phyloP scores from a whole-genome alignment of 1,140 invertebrate species.

The Lordiphosa stackelbergi region DNA sequence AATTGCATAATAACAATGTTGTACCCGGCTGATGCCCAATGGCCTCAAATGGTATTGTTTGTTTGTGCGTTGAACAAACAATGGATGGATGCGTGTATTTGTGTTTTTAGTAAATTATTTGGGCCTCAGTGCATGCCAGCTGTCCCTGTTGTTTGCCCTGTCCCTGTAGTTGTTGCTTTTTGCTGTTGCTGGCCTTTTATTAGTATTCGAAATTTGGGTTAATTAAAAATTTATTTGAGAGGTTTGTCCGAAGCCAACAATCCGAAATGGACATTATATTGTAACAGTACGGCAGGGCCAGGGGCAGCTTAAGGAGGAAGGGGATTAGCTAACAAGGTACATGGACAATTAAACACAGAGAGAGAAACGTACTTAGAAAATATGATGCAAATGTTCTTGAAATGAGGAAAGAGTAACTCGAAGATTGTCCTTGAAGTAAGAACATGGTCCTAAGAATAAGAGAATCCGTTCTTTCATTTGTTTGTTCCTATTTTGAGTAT shows the following conservation, averaged over 20 bases:
- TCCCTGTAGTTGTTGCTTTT: constrained; percentile 2
- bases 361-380: too few relatives aligned
- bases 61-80: constrained; percentile 41
- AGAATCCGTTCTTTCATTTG: too few relatives aligned
- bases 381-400: too few relatives aligned
- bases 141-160: constrained; percentile 8
- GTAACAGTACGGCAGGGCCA: too few relatives aligned
- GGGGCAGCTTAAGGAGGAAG: too few relatives aligned
- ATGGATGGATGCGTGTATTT: constrained; percentile 8
- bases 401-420: too few relatives aligned
- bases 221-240: constrained; percentile 71
- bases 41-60: constrained; percentile 35
- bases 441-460: too few relatives aligned
- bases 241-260: constrained; percentile 7
- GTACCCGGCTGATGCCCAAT: constrained; percentile 21
- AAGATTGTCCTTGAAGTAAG: too few relatives aligned
- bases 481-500: too few relatives aligned
- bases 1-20: constrained; percentile 70
- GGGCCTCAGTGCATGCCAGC: constrained; percentile 35
- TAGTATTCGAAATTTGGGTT: constrained; percentile 69
- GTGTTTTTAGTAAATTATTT: constrained; percentile 53
- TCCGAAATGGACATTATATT: constrained; percentile 5
- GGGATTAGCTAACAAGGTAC: too few relatives aligned
- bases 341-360: too few relatives aligned
- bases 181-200: constrained; percentile 49